Conservation (phyloP, 2,888 invertebrate species). For the Nemapogon koenigi region DNA sequence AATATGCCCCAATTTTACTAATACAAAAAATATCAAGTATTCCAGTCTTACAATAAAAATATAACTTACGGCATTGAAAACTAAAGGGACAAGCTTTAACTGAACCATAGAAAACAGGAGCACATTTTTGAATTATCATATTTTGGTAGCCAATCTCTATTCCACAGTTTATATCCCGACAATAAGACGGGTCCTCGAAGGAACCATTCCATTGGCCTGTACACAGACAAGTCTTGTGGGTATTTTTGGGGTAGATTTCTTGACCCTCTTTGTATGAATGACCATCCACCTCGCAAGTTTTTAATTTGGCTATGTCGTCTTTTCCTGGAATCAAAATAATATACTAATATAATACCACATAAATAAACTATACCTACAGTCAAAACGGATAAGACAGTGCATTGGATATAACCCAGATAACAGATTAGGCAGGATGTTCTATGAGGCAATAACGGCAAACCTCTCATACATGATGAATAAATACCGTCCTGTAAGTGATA, state of each 20-base stretch:
- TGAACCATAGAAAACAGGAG: constrained; percentile 57
- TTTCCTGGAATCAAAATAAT: constrained; percentile 37
- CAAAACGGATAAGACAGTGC: too few species aligned
- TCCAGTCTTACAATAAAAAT: too few species aligned
- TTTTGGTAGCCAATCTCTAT: constrained; percentile 51
- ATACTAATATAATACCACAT: too few species aligned
- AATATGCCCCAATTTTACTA: too few species aligned
- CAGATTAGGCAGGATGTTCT: too few species aligned
- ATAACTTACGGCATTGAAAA: constrained; percentile 62
- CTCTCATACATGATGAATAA: too few species aligned
- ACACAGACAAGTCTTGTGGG: constrained; percentile 52
- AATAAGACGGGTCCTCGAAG: constrained; percentile 34
- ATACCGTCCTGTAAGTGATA: too few species aligned
- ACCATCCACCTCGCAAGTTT: constrained; percentile 51
- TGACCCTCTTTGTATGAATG: constrained; percentile 52
- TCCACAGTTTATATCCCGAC: constrained; percentile 53
- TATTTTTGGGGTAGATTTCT: constrained; percentile 45
- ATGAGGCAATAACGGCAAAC: too few species aligned
- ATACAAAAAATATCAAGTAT: too few species aligned
- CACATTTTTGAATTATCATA: constrained; percentile 45
- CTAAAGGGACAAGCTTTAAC: constrained; percentile 47
- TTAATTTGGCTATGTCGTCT: constrained; percentile 42
- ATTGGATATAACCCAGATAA: too few species aligned
- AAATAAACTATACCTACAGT: too few species aligned
- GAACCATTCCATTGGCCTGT: constrained; percentile 47